phyloP scores from a whole-genome alignment of 2,888 invertebrate species.

The Papilio elwesi region DNA sequence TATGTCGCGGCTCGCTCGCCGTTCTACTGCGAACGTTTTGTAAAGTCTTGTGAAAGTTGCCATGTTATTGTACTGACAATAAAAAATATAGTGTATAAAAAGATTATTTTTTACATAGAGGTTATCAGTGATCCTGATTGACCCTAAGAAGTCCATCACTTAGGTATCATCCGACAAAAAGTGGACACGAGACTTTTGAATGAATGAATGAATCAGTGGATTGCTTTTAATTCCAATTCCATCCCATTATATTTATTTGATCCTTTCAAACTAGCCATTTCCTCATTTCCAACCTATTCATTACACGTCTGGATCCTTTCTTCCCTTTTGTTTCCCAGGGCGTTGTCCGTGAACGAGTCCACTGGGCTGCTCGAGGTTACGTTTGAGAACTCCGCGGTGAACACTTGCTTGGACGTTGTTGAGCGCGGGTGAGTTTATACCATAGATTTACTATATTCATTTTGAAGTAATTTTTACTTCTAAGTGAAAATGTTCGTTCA shows the following conservation, averaged over 20 bases:
- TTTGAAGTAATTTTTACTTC: no score
- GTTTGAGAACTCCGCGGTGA: slow-evolving; percentile 52
- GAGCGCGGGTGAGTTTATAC: slow-evolving; percentile 47
- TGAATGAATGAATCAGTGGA: no score
- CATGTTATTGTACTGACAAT: neutral
- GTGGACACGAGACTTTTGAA: no score
- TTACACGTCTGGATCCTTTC: slow-evolving; percentile 12
- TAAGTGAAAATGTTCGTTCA: no score
- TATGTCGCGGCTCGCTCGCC: slow-evolving; percentile 6
- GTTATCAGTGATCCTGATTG: no score
- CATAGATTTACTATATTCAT: neutral
- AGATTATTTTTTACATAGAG: no score
- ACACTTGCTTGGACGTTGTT: slow-evolving; percentile 47
- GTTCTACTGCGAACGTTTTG: neutral
- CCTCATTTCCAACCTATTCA: neutral
- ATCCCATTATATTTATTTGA: neutral
- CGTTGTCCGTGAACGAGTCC: slow-evolving; percentile 51
- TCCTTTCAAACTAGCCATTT: neutral
- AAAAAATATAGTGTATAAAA: neutral
- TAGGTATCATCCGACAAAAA: no score
- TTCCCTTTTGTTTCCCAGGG: slow-evolving; percentile 48
- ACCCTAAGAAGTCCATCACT: no score
- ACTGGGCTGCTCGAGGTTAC: slow-evolving; percentile 46
- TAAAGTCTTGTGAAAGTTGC: slow-evolving; percentile 7
- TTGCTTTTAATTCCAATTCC: no score